Percentiles rank a stretch among this genome's conserved stretches.
Evolutionary conservation across 2,797 vertebrate species (phyloP).

Genomic region (Falco naumanni): DNA sequence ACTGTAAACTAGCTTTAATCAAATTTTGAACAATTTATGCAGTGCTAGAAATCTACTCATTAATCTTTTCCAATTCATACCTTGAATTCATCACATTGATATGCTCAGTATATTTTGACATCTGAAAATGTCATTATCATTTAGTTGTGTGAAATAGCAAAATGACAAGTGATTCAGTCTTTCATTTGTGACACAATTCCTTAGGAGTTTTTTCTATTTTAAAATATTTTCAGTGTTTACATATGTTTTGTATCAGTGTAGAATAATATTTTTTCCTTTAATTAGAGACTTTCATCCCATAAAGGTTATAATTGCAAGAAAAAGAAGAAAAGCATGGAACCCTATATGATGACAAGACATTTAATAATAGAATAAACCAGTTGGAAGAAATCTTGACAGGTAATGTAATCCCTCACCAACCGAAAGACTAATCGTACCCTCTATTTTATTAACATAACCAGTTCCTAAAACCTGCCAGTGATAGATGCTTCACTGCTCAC

Average conservation of each 20-base stretch:
- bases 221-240: background rate
- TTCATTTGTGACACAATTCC: background rate
- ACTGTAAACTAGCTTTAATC: background rate
- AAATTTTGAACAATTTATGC: background rate
- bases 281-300: background rate
- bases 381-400: background rate
- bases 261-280: background rate
- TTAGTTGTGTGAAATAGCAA: constrained; percentile 1
- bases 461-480: background rate
- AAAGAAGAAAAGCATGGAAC: background rate
- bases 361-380: background rate
- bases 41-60: background rate
- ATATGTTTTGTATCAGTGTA: background rate
- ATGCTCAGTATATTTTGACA: background rate
- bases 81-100: background rate
- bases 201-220: background rate
- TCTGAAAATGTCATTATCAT: background rate
- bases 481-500: background rate
- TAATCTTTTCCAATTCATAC: background rate
- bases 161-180: background rate
- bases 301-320: background rate
- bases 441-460: background rate
- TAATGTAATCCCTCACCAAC: background rate
- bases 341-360: background rate
- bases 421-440: background rate